These are phyloP conservation scores for Halocynthia roretzi DNA, from an alignment of 23 tunicate genomes.

Conservation along the genomic window DNA sequence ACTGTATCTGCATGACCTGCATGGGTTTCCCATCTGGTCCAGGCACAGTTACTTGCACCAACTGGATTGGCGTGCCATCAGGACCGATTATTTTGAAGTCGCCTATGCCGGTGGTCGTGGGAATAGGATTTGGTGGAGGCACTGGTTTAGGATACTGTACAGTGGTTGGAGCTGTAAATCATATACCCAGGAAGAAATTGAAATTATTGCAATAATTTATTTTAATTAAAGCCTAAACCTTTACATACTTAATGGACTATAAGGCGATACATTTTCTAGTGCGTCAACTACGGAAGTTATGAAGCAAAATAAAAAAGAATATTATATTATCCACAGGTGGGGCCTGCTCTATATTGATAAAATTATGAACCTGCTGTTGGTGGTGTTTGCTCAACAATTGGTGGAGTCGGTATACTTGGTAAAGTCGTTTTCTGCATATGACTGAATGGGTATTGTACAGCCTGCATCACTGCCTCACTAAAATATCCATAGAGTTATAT, in stretches of 20 bases:
- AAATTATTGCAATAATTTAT: too few species aligned
- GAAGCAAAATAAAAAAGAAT: too few species aligned
- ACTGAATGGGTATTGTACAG: conserved; percentile 26
- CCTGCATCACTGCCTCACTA: neutral
- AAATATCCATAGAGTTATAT: too few species aligned
- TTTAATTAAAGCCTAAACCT: too few species aligned
- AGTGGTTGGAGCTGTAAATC: neutral
- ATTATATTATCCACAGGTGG: too few species aligned
- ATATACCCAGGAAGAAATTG: neutral
- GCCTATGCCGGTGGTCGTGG: conserved; percentile 12
- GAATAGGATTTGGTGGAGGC: conserved; percentile 9
- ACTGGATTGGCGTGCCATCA: conserved; percentile 53
- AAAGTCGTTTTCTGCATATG: neutral
- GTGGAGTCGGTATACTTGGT: too few species aligned
- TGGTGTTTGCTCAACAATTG: too few species aligned
- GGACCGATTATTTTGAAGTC: conserved; percentile 41
- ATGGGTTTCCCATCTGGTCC: conserved; percentile 81
- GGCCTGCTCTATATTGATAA: too few species aligned
- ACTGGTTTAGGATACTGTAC: conserved; percentile 9
- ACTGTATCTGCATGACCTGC: conserved; percentile 57
- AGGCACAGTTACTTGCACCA: conserved; percentile 47
- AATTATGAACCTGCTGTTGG: too few species aligned
- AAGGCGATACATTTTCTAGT: too few species aligned
- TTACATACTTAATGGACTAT: too few species aligned
- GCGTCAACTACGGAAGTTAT: too few species aligned